These are phyloP conservation scores for Takifugu ocellatus DNA, from an alignment of 2,797 vertebrate genomes.

Conservation along the genomic window DNA sequence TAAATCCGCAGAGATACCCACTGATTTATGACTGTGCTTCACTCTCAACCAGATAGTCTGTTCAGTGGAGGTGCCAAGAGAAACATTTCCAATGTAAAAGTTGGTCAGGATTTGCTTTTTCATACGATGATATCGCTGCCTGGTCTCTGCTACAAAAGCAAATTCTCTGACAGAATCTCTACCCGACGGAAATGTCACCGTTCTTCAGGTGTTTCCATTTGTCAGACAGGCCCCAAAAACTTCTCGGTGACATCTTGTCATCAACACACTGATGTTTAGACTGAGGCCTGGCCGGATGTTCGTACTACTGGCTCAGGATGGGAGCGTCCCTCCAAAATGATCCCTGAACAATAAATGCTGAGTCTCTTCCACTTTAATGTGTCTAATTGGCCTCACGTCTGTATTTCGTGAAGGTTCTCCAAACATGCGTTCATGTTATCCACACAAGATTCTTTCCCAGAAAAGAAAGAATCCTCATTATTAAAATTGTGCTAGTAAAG, in stretches of 20 bases:
- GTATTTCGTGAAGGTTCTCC: too few species aligned
- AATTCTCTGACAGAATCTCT: slow-evolving; percentile 6
- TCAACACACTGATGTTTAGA: not conserved
- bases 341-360: too few species aligned
- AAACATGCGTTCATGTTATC: too few species aligned
- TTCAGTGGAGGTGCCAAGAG: slow-evolving; percentile 18
- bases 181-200: not conserved
- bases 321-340: too few species aligned
- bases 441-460: too few species aligned
- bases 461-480: too few species aligned
- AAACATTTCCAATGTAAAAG: slow-evolving; percentile 33
- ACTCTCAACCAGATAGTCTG: slow-evolving; percentile 20
- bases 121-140: slow-evolving; percentile 15
- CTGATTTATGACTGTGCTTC: slow-evolving; percentile 25
- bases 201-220: slow-evolving; percentile 22
- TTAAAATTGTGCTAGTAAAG: too few species aligned
- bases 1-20: slow-evolving; percentile 9
- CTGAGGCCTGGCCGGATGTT: not conserved
- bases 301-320: not conserved
- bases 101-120: slow-evolving; percentile 10
- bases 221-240: slow-evolving; percentile 9
- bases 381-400: too few species aligned
- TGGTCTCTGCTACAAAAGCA: slow-evolving; percentile 3
- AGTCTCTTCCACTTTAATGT: too few species aligned
- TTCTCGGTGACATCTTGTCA: not conserved